Evolutionary conservation across 1,140 invertebrate genomes (phyloP).

Genomic region (Thalassaphorura encarpata): DNA sequence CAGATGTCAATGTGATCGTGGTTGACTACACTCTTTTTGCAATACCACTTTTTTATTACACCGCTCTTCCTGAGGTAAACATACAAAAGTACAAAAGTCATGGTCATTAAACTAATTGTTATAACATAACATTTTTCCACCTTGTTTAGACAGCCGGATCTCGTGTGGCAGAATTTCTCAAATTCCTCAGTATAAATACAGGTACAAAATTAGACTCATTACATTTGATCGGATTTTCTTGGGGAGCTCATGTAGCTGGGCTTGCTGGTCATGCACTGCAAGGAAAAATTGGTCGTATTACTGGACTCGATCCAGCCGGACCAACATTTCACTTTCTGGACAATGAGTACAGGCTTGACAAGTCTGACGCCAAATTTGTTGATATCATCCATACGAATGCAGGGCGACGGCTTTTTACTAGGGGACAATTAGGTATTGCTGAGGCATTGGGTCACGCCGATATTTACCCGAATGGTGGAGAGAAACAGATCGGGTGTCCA

Average conservation of each 20-base stretch:
- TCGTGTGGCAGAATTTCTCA: slow-evolving; percentile 21
- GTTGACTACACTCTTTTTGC: slow-evolving; percentile 15
- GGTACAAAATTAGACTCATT: slow-evolving; percentile 8
- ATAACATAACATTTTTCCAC: too few relatives aligned
- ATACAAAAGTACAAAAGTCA: too few relatives aligned
- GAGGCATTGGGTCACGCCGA: slow-evolving; percentile 14
- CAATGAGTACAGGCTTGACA: slow-evolving; percentile 13
- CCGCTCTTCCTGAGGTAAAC: slow-evolving; percentile 20
- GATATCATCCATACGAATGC: slow-evolving; percentile 19
- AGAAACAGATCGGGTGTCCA: slow-evolving; percentile 5
- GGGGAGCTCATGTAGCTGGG: slow-evolving; percentile 24
- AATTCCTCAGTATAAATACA: slow-evolving; percentile 12
- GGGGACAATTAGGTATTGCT: slow-evolving; percentile 10
- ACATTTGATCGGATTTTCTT: slow-evolving; percentile 27
- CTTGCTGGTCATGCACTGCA: slow-evolving; percentile 17
- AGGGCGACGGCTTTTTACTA: slow-evolving; percentile 2
- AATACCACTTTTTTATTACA: slow-evolving; percentile 15
- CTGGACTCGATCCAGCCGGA: slow-evolving; percentile 21
- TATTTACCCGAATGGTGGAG: slow-evolving; percentile 7
- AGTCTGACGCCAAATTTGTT: slow-evolving; percentile 16
- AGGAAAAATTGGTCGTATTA: slow-evolving; percentile 25
- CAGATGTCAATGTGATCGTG: slow-evolving; percentile 15
- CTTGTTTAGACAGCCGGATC: too few relatives aligned
- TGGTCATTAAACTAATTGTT: too few relatives aligned
- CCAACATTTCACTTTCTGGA: slow-evolving; percentile 9